Evolutionary conservation across 2,797 vertebrate species (phyloP), one percentile per base, ranked within the genome.

Genomic region (Pipistrellus nathusii): DNA sequence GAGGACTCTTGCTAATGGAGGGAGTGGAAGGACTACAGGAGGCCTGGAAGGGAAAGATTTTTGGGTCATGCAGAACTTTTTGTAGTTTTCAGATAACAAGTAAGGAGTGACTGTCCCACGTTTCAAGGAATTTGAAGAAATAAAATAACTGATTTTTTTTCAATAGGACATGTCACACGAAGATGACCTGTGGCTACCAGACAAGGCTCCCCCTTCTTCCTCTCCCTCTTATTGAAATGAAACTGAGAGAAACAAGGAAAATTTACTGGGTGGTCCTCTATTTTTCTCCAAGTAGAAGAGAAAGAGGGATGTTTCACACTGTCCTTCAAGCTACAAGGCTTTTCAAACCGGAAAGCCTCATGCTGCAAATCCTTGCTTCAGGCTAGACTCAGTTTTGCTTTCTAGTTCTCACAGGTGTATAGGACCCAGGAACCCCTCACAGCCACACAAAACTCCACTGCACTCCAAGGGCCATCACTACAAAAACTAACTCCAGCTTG

Each of bases 301-400:
- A 62, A 71, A 64, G 32, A 0, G 0, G 17, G 46, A 77, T 57
- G 59, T 85, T 72, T 3, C 78, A 62, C 15, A 13, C 18, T 62
- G 30, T 53, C 38, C 38, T 71, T 86, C 55, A 46, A 71, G 9
- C 30, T 93, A 32, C 46, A 92, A 91, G 87, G 5, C 38, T 66
- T 72, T 94, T 93, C 55, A 87, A 86, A 83, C 6, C 0, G 0
- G 64, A 38, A 64, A 71, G 14, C 46, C 13, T 5, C 51, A 66
- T 20, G 14, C 73, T 93, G 66, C 76, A 95, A 96, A 91, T 59
- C 35, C 41, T 96, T 32, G 18, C 81, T 95, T 93, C 23, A 11
- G 76, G 30, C 59, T 96, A 68, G 8, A 0, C 27, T 93, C 12
- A 0, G 10, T 55, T 90, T 95, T 71, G 27, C 25, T 95, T 80